phyloP scores from a whole-genome alignment of 2,888 invertebrate species.

The Nephrocerus scutellatus region DNA sequence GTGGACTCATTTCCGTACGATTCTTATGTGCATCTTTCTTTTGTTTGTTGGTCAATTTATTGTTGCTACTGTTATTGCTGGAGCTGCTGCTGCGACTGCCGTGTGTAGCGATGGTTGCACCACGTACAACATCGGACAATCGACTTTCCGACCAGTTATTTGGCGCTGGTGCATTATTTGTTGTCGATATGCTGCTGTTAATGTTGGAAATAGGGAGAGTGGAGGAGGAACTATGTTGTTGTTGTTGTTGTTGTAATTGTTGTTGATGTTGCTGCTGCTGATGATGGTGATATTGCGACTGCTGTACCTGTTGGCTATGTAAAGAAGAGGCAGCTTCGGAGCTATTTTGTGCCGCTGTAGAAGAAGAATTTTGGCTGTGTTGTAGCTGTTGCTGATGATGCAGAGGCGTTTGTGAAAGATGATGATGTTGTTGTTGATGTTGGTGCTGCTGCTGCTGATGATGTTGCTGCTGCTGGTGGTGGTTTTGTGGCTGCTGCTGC shows the following conservation, averaged over 20 bases:
- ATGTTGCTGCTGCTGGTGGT: background rate
- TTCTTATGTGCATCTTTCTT: too few species aligned
- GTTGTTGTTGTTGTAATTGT: background rate
- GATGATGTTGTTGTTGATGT: constrained; percentile 26
- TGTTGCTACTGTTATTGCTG: constrained; percentile 27
- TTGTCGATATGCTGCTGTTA: too few species aligned
- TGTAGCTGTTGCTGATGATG: constrained; percentile 20
- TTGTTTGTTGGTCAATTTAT: constrained; percentile 23
- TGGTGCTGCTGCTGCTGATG: constrained; percentile 17
- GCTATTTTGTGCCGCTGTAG: too few species aligned
- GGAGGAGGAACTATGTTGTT: background rate
- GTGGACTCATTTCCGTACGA: constrained; percentile 20
- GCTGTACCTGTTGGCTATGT: background rate
- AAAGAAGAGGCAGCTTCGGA: too few species aligned
- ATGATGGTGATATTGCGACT: constrained; percentile 8
- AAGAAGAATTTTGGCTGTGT: background rate
- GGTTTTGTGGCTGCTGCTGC: constrained; percentile 12
- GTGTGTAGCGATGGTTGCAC: constrained; percentile 38
- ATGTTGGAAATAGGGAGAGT: too few species aligned
- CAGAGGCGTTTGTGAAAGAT: constrained; percentile 16
- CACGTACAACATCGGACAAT: constrained; percentile 73
- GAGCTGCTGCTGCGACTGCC: constrained; percentile 37
- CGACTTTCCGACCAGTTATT: constrained; percentile 53
- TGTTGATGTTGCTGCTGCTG: constrained; percentile 6
- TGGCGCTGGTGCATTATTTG: background rate